Percentiles rank a stretch among this genome's conserved stretches.
Evolutionary conservation across 2,888 invertebrate species (phyloP).

Genomic region (Euphydryas editha): DNA sequence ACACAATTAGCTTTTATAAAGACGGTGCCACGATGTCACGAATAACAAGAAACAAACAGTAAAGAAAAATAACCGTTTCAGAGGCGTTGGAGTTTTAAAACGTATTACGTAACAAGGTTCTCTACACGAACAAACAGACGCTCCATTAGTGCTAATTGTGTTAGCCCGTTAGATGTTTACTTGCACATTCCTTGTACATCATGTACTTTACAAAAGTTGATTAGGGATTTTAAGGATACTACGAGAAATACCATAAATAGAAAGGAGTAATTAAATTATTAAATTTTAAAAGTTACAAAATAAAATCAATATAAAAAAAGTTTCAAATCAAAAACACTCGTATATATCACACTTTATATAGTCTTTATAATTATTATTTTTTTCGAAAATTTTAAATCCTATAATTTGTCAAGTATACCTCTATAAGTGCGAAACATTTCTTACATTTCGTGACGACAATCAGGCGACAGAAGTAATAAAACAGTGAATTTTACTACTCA

Average conservation of each 20-base stretch:
- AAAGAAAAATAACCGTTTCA: constrained; percentile 22
- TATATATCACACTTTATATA: background rate
- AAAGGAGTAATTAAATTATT: background rate
- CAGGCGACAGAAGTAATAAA: background rate
- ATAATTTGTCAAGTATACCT: background rate
- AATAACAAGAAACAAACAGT: constrained; percentile 32
- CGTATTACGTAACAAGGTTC: constrained; percentile 37
- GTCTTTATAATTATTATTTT: no score
- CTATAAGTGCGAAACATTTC: background rate
- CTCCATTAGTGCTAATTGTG: constrained; percentile 68
- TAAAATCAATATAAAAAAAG: background rate
- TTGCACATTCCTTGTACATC: constrained; percentile 27
- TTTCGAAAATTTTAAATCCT: background rate
- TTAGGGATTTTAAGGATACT: constrained; percentile 12
- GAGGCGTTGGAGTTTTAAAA: constrained; percentile 33
- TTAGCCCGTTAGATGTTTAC: constrained; percentile 47
- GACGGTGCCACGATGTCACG: constrained; percentile 18
- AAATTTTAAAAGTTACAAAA: background rate
- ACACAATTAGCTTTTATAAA: constrained; percentile 25
- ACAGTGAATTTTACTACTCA: background rate
- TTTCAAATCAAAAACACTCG: no score
- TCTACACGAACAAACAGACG: constrained; percentile 56
- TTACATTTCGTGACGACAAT: background rate
- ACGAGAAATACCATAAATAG: background rate
- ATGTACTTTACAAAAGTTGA: constrained; percentile 23